phyloP scores from a whole-genome alignment of 2,888 invertebrate species.

The Papilio protenor region DNA sequence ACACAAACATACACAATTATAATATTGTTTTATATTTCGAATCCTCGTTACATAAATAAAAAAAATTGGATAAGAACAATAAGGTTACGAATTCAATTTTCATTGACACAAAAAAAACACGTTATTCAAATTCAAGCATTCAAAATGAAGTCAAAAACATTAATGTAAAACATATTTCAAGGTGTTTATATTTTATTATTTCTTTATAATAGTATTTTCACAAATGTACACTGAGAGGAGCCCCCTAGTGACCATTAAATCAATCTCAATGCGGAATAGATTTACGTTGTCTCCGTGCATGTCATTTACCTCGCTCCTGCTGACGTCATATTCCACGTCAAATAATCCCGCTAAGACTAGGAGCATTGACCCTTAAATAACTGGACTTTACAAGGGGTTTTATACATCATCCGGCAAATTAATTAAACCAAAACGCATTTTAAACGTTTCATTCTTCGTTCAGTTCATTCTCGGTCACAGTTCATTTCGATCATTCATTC shows the following conservation, averaged over 20 bases:
- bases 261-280: background rate
- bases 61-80: conserved; percentile 13
- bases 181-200: background rate
- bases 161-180: background rate
- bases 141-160: conserved; percentile 1
- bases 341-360: background rate
- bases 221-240: background rate
- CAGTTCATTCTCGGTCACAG: background rate
- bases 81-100: conserved; percentile 8
- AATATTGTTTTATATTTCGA: background rate
- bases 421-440: background rate
- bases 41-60: background rate
- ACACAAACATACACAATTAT: background rate
- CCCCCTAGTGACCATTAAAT: background rate
- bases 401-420: background rate
- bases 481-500: background rate
- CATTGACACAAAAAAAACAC: conserved; percentile 12
- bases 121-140: conserved; percentile 16
- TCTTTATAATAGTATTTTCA: background rate
- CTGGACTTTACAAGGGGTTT: background rate
- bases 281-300: background rate
- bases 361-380: background rate
- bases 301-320: background rate
- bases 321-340: background rate
- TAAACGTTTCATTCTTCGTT: background rate